These are phyloP conservation scores for Xylocampa areola DNA, from an alignment of 2,888 invertebrate genomes.

Conservation along the genomic window DNA sequence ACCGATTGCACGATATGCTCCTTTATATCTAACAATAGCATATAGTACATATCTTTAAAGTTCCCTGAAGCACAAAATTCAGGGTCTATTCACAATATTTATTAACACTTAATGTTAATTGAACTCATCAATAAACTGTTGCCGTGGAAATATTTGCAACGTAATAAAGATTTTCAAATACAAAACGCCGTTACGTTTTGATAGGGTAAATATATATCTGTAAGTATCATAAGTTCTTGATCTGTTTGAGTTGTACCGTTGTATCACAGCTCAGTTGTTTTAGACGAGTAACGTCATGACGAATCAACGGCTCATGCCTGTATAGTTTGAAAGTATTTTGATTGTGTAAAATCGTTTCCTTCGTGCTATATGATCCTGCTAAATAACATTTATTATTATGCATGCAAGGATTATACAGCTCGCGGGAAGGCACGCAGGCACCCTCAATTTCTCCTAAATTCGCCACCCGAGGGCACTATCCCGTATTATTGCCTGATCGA, in stretches of 20 bases:
- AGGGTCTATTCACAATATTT: conserved; percentile 5
- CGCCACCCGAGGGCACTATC: conserved; percentile 81
- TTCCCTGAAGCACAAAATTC: background rate
- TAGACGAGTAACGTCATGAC: conserved; percentile 43
- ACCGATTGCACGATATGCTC: conserved; percentile 45
- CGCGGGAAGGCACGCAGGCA: conserved; percentile 81
- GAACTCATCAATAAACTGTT: conserved; percentile 22
- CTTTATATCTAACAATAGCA: conserved; percentile 42
- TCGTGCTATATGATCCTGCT: conserved; percentile 81
- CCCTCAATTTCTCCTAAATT: conserved; percentile 87
- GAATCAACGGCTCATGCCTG: conserved; percentile 28
- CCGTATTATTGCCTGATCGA: conserved; percentile 86
- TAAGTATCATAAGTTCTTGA: conserved; percentile 41
- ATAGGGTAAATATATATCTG: conserved; percentile 44
- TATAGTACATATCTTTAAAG: background rate
- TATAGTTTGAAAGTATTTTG: conserved; percentile 44
- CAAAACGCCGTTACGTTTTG: conserved; percentile 43
- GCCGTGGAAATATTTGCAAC: conserved; percentile 32
- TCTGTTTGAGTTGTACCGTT: conserved; percentile 49
- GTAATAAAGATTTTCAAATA: conserved; percentile 31
- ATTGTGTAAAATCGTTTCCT: conserved; percentile 56
- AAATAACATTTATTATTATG: conserved; percentile 79
- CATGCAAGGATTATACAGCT: conserved; percentile 78
- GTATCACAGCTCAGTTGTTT: conserved; percentile 34
- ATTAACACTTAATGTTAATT: conserved; percentile 32